A percentile compares a stretch with the other conserved stretches of the same genome.
These are phyloP conservation scores for Steatornis caripensis DNA, from an alignment of 2,113 vertebrate species.

Conservation along the genomic window DNA sequence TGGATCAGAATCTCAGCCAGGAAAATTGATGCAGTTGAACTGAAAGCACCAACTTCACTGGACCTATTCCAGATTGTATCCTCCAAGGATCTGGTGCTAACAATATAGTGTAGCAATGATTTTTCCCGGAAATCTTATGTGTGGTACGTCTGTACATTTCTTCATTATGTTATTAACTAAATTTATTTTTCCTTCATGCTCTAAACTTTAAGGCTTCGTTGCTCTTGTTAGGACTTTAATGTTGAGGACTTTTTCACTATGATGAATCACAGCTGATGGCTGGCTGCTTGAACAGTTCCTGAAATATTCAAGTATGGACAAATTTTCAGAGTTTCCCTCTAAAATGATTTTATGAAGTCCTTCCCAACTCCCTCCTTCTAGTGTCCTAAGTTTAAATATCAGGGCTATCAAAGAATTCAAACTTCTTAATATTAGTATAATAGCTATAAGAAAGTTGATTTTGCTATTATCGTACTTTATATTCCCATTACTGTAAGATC, in stretches of 20 bases:
- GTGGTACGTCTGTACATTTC: background rate
- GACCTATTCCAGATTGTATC: background rate
- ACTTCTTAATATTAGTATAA: background rate
- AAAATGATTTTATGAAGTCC: background rate
- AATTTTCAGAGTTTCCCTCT: background rate
- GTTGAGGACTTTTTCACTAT: background rate
- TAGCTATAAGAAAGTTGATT: background rate
- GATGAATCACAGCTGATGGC: background rate
- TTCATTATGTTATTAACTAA: background rate
- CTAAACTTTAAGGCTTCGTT: background rate
- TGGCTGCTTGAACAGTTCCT: background rate
- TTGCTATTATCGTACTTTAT: background rate
- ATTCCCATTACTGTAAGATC: conserved; percentile 7
- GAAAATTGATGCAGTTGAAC: background rate
- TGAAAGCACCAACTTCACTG: background rate
- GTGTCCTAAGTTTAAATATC: conserved; percentile 11
- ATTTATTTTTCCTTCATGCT: background rate
- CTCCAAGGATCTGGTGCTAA: background rate
- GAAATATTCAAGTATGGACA: background rate
- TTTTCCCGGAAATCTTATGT: background rate
- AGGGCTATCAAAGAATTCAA: background rate
- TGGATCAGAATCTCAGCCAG: background rate
- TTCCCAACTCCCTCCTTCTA: background rate
- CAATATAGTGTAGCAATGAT: accelerated
- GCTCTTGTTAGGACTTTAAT: background rate